Conservation (phyloP, 2,797 vertebrate genomes). For the Pantherophis vulpinus region DNA sequence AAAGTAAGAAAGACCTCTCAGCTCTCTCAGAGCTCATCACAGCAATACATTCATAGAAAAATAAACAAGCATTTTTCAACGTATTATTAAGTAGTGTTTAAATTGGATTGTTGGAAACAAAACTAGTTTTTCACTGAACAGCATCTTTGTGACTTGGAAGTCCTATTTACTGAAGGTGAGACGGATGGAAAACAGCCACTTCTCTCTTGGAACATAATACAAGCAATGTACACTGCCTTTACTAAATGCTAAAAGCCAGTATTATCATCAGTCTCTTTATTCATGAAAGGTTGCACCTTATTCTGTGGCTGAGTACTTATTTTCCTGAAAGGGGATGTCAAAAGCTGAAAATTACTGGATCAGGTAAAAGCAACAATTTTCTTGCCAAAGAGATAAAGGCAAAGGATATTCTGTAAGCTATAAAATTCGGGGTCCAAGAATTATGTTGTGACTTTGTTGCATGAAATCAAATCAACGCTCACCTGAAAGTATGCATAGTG, state of each 20-base stretch:
- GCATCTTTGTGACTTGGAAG: background rate
- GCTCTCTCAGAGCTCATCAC: background rate
- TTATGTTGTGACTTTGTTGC: background rate
- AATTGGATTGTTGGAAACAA: constrained; percentile 42
- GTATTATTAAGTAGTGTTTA: constrained; percentile 37
- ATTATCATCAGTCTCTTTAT: background rate
- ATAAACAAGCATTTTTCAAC: constrained; percentile 33
- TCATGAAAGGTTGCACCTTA: background rate
- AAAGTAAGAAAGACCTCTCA: constrained; percentile 33
- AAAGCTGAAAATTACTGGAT: background rate
- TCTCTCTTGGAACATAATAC: background rate
- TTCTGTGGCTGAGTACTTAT: rapidly evolving
- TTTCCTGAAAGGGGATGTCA: constrained; percentile 9
- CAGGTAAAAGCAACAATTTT: background rate
- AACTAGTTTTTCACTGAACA: constrained; percentile 26
- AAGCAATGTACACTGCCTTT: constrained; percentile 35
- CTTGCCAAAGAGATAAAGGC: background rate
- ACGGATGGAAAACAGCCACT: constrained; percentile 4
- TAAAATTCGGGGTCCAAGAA: background rate
- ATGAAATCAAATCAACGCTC: background rate
- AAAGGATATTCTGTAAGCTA: background rate
- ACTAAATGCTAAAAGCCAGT: constrained; percentile 18
- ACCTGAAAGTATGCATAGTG: background rate
- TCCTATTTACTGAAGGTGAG: constrained; percentile 36
- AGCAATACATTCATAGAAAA: background rate